Evolutionary conservation across 2,113 vertebrate species (phyloP).

Genomic region (Thunnus maccoyii): DNA sequence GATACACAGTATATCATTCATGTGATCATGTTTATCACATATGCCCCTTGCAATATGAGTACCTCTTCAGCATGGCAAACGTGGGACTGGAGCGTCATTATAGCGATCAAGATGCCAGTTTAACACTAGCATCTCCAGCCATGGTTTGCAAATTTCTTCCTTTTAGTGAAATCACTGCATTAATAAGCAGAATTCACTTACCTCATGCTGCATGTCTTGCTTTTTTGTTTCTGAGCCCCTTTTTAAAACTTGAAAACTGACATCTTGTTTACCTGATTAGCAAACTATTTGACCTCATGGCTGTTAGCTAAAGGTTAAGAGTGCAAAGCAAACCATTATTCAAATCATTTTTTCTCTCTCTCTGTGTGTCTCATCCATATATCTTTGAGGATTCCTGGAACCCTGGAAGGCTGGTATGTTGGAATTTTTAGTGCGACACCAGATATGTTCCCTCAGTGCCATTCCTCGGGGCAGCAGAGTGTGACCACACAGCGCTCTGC

Average conservation of each 20-base stretch:
- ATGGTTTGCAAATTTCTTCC: too few relatives aligned
- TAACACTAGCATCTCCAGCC: too few relatives aligned
- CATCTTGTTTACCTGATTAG: constrained; percentile 12
- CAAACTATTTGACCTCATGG: background rate
- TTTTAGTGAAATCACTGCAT: too few relatives aligned
- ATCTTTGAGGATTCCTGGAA: constrained; percentile 25
- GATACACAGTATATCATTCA: too few relatives aligned
- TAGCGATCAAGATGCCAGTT: too few relatives aligned
- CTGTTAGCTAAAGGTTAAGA: constrained; percentile 31
- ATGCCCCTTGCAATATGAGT: too few relatives aligned
- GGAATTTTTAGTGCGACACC: constrained; percentile 46
- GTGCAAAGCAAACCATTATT: constrained; percentile 33
- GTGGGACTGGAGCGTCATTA: too few relatives aligned
- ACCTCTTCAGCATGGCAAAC: too few relatives aligned
- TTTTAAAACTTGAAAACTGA: background rate
- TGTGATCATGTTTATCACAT: too few relatives aligned
- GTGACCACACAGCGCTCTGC: constrained; percentile 29
- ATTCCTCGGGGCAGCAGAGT: constrained; percentile 44
- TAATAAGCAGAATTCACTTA: too few relatives aligned
- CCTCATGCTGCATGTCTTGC: background rate
- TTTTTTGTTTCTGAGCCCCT: background rate
- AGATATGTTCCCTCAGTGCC: constrained; percentile 15
- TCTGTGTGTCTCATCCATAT: constrained; percentile 12
- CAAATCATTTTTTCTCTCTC: constrained; percentile 5
- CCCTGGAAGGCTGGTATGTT: constrained; percentile 46